Percentiles rank a stretch among this genome's conserved stretches.
Evolutionary conservation across 2,888 invertebrate species (phyloP).

Genomic region (Caenorhabditis sulstoni): DNA sequence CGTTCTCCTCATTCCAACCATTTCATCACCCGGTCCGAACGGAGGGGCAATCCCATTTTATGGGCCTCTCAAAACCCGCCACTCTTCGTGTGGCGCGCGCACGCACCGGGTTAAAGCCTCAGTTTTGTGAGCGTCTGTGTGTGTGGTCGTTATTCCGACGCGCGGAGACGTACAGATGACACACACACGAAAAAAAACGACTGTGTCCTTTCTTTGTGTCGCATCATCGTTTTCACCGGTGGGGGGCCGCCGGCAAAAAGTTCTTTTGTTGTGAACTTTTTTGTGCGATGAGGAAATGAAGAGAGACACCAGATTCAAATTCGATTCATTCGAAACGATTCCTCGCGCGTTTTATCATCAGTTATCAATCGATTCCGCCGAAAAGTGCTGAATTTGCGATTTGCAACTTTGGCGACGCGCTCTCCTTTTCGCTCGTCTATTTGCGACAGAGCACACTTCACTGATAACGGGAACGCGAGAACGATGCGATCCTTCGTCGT

Average conservation of each 20-base stretch:
- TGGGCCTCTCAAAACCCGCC: conserved; percentile 2
- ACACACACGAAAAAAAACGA: conserved; percentile 6
- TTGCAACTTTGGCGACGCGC: too few species aligned
- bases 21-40: not conserved
- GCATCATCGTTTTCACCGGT: not conserved
- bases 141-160: conserved; percentile 19
- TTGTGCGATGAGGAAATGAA: too few species aligned
- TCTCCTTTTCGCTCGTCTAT: too few species aligned
- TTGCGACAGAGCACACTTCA: too few species aligned
- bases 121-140: conserved; percentile 10
- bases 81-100: not conserved
- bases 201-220: conserved; percentile 15
- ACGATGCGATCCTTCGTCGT: not conserved
- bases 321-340: too few species aligned
- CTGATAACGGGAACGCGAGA: conserved; percentile 4
- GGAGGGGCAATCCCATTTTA: conserved; percentile 14
- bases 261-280: too few species aligned
- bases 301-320: too few species aligned
- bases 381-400: too few species aligned
- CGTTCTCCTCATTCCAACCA: too few species aligned
- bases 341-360: too few species aligned
- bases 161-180: not conserved
- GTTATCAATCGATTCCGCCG: too few species aligned
- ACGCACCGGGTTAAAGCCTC: conserved; percentile 8
- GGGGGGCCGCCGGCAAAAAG: too few species aligned